Evolutionary conservation across 2,888 invertebrate genomes (phyloP), one percentile per base, ranked within the genome.

Genomic region (Drosophila merina): DNA sequence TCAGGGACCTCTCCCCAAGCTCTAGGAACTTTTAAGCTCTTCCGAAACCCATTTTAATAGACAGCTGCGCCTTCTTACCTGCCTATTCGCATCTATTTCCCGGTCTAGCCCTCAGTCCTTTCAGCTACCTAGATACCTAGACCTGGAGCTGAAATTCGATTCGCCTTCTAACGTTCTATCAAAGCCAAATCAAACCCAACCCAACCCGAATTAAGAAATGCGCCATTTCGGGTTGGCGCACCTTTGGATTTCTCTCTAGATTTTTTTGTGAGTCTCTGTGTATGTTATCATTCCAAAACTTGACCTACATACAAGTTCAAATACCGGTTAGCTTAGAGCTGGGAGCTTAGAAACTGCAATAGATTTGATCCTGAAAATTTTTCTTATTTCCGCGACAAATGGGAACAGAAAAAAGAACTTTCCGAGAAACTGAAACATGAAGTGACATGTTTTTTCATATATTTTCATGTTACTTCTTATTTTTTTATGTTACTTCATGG

Each of bases 251-350:
- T 83, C 75, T 58, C 55, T 59, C 57, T 20, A 38, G 38, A 36
- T 40, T 66, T 30, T 40, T 25, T 31, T 63, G 62, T 64, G 57
- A 69, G 55, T 60, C 36, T 10, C 5, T 59, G 60, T 59, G 60
- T 58, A 51, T 54, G 63, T 58, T 56, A 66, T 45, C 47, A 66
- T 48, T 57, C 74, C 77, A 90, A 86, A 90, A 90, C 90, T 90
- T 90, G 90, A 90, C 90, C 90, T 81, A 90, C 86, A 87, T 90
- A 84, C 86, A 75, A 84, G 86, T 88, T 89, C 89, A 82, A 89
- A 86, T 90, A 90, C 89, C 90, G 89, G 89, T 90, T 90, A 75
- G 6, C 31, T n/a, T n/a, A n/a, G n/a, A n/a, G n/a, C n/a, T n/a
- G n/a, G 74, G 74, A 80, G 83, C 88, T 89, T 89, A 80, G 84